Evolutionary conservation across 2,888 invertebrate genomes (phyloP).

Genomic region (Lepas anatifera): DNA sequence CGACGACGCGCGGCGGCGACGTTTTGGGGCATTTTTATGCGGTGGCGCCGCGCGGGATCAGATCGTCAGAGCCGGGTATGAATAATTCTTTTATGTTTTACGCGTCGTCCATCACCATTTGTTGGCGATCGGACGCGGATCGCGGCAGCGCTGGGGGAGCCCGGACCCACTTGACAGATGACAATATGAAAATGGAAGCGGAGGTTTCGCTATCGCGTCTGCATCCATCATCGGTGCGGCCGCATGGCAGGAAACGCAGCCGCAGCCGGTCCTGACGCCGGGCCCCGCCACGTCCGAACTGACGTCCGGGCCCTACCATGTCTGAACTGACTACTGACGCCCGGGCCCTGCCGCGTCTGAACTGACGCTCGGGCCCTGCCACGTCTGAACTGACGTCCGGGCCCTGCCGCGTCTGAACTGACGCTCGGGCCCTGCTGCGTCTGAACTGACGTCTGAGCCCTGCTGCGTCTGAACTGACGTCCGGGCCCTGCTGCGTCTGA

Average conservation of each 20-base stretch:
- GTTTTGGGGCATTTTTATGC: constrained; percentile 3
- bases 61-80: constrained; percentile 8
- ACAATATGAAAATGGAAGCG: constrained; percentile 11
- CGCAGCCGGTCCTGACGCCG: no score
- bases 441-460: no score
- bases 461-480: no score
- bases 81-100: constrained; percentile 12
- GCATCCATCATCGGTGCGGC: constrained; percentile 2
- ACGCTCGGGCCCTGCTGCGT: no score
- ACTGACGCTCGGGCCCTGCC: no score
- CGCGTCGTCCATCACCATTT: constrained; percentile 11
- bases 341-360: no score
- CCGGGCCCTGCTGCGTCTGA: no score
- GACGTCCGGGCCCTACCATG: no score
- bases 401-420: no score
- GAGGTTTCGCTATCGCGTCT: neutral
- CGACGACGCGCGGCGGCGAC: neutral
- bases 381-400: no score
- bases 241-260: neutral
- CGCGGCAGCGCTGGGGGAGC: neutral
- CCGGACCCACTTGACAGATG: constrained; percentile 2
- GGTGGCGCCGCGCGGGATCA: neutral
- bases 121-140: neutral
- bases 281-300: no score
- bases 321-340: no score